phyloP scores from a whole-genome alignment of 2,888 invertebrate genomes.

The Perithous albicinctus region DNA sequence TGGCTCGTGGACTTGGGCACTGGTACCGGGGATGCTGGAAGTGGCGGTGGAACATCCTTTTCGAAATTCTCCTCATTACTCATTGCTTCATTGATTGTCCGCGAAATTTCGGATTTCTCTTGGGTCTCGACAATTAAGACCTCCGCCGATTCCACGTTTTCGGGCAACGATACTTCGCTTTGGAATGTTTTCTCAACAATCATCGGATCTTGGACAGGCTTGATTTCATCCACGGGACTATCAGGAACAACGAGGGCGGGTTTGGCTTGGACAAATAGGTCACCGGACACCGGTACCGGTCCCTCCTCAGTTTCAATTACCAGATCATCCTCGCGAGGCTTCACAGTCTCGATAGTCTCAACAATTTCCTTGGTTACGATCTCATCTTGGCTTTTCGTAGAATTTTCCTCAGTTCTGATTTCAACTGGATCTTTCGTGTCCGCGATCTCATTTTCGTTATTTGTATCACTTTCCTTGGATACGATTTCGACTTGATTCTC shows the following conservation, averaged over 20 bases:
- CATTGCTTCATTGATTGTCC: constrained; percentile 42
- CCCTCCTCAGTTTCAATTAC: constrained; percentile 77
- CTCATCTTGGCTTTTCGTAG: neutral
- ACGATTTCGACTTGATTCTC: neutral
- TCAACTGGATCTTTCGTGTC: neutral
- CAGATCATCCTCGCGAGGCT: constrained; percentile 49
- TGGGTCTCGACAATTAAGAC: neutral
- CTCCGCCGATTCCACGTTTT: constrained; percentile 41
- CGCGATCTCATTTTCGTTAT: too few relatives aligned
- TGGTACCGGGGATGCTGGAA: constrained; percentile 72
- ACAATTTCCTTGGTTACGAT: neutral
- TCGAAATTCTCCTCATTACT: constrained; percentile 46
- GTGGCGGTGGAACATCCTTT: constrained; percentile 75
- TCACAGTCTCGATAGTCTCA: neutral
- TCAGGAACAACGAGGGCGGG: constrained; percentile 73
- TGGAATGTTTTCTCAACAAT: constrained; percentile 42
- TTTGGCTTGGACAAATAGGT: constrained; percentile 68
- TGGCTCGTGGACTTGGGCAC: constrained; percentile 71
- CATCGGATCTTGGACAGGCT: constrained; percentile 56
- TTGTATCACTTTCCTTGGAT: too few relatives aligned
- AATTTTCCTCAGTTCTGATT: neutral
- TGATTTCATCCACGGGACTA: constrained; percentile 53
- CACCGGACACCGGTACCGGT: constrained; percentile 73
- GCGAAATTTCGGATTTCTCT: constrained; percentile 38
- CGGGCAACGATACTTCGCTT: constrained; percentile 28